Evolutionary conservation across 1,140 invertebrate species (phyloP).

Genomic region (Periplaneta americana): DNA sequence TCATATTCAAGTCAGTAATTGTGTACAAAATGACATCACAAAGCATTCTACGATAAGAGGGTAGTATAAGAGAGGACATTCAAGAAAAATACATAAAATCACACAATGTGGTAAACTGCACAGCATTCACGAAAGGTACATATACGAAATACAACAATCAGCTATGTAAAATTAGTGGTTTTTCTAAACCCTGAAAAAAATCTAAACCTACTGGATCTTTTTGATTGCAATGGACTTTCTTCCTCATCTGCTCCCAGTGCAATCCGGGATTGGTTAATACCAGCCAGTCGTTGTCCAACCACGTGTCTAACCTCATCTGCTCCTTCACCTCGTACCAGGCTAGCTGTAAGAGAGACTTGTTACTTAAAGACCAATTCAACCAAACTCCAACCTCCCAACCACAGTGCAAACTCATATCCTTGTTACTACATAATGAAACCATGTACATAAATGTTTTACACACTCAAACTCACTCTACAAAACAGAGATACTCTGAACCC

Average conservation of each 20-base stretch:
- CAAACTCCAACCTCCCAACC: not conserved
- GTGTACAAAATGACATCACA: no score
- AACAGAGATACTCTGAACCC: not conserved
- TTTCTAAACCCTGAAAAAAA: conserved; percentile 10
- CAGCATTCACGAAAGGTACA: conserved; percentile 1
- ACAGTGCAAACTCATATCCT: no score
- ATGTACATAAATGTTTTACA: not conserved
- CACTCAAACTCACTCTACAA: not conserved
- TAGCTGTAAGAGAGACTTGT: conserved; percentile 13
- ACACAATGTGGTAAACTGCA: no score
- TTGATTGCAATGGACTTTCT: conserved; percentile 70
- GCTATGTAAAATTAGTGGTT: conserved; percentile 6
- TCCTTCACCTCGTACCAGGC: conserved; percentile 45
- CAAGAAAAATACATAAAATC: no score
- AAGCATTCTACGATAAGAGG: no score
- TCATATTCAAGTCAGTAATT: no score
- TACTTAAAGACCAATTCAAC: not conserved
- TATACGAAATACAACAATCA: not conserved
- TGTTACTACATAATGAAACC: not conserved
- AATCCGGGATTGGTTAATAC: conserved; percentile 47
- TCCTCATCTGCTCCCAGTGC: conserved; percentile 58
- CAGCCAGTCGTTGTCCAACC: conserved; percentile 55
- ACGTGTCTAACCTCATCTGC: conserved; percentile 47
- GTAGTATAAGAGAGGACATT: no score
- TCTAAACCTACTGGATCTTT: conserved; percentile 66